Conservation (phyloP, 1,140 invertebrate genomes). For the Arctopsyche grandis region DNA sequence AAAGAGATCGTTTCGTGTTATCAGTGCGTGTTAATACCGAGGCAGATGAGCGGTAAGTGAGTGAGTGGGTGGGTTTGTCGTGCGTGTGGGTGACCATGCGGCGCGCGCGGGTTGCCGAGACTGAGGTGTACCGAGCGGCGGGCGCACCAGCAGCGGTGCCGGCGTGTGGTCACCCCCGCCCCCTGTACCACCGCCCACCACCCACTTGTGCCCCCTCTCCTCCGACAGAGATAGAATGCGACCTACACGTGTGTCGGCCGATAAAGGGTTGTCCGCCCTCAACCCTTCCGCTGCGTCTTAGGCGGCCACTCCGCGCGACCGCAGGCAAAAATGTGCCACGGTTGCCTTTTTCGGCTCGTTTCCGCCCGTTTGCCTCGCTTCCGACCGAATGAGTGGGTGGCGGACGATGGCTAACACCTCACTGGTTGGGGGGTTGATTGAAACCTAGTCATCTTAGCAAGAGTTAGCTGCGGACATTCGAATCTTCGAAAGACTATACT, state of each 20-base stretch:
- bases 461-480: too few relatives aligned
- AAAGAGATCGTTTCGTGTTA: neutral
- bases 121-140: slow-evolving; percentile 20
- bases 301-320: neutral
- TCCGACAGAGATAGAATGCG: slow-evolving; percentile 43
- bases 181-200: neutral
- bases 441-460: too few relatives aligned
- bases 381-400: too few relatives aligned
- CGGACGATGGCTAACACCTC: too few relatives aligned
- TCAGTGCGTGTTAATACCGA: neutral
- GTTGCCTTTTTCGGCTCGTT: too few relatives aligned
- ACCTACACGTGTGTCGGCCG: slow-evolving; percentile 49
- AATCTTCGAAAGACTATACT: too few relatives aligned
- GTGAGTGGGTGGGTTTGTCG: neutral
- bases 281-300: slow-evolving; percentile 37
- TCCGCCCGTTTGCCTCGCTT: too few relatives aligned
- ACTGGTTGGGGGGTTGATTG: too few relatives aligned
- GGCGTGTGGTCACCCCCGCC: slow-evolving; percentile 26
- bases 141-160: slow-evolving; percentile 12
- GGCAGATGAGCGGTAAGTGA: neutral
- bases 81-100: slow-evolving; percentile 17
- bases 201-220: slow-evolving; percentile 18
- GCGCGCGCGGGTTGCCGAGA: slow-evolving; percentile 34
- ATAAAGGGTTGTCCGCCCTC: slow-evolving; percentile 44
- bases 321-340: too few relatives aligned